Conservation (phyloP, 2,113 vertebrate genomes). For the Pungitius pungitius region DNA sequence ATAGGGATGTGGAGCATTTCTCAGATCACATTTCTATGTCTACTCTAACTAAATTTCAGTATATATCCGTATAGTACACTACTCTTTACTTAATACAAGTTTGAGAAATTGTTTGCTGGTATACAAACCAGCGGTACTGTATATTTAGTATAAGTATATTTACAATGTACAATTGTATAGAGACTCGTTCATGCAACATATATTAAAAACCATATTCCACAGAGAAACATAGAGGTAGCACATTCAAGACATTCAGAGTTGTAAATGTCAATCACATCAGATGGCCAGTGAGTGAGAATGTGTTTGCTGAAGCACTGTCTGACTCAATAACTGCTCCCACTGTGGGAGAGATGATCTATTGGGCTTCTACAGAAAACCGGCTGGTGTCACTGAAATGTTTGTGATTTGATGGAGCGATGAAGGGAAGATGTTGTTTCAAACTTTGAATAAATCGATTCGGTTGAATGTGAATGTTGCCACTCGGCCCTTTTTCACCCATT, state of each 20-base stretch:
- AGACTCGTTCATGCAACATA: constrained; percentile 10
- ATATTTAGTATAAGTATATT: no score
- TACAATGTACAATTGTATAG: constrained; percentile 8
- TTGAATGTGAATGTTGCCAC: neutral
- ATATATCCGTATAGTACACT: constrained; percentile 10
- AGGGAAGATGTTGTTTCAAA: neutral
- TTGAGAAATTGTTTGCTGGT: constrained; percentile 1
- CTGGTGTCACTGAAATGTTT: constrained; percentile 5
- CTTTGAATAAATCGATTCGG: neutral
- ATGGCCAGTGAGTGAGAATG: constrained; percentile 30
- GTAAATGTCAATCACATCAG: constrained; percentile 57
- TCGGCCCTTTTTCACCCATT: neutral
- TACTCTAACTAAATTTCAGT: constrained; percentile 9
- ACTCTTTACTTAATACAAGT: neutral
- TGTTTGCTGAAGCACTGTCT: constrained; percentile 29
- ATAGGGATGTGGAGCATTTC: constrained; percentile 26
- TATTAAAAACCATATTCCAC: constrained; percentile 23
- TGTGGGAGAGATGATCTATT: constrained; percentile 18
- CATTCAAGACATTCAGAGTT: constrained; percentile 50
- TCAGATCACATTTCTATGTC: constrained; percentile 8
- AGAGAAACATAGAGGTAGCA: constrained; percentile 24
- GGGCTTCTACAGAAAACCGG: constrained; percentile 3
- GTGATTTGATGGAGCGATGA: neutral
- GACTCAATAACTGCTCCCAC: constrained; percentile 47
- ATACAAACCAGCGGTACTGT: neutral